These are phyloP conservation scores for Kudoa iwatai DNA, from an alignment of 30 jellyfish, hydroid and myxozoan genomes.

Conservation along the genomic window DNA sequence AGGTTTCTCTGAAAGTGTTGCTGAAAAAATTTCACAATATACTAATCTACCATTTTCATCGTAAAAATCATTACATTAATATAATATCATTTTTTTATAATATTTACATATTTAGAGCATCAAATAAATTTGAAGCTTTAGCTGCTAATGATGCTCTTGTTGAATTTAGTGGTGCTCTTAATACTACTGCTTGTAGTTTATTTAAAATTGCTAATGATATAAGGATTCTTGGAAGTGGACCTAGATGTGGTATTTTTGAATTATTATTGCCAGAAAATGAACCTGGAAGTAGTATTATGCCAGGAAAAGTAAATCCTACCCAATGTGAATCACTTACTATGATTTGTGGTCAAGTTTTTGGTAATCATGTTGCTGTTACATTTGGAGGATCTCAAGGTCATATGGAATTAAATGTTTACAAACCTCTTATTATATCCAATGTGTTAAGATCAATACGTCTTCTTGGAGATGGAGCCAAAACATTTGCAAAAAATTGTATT, in stretches of 20 bases:
- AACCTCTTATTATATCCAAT: constrained; percentile 50
- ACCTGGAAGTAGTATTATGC: constrained; percentile 98
- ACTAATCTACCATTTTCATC: constrained; percentile 50
- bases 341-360: constrained; percentile 94
- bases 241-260: constrained; percentile 79
- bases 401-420: constrained; percentile 50
- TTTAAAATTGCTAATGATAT: constrained; percentile 77
- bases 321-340: constrained; percentile 91
- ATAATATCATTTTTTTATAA: too few species aligned
- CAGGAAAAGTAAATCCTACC: constrained; percentile 92
- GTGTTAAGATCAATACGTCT: constrained; percentile 62
- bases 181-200: constrained; percentile 62
- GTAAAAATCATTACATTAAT: too few species aligned
- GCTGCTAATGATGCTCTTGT: constrained; percentile 98
- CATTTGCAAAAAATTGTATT: constrained; percentile 62
- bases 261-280: constrained; percentile 59
- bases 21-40: constrained; percentile 28
- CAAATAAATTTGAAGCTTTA: constrained; percentile 69
- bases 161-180: constrained; percentile 76
- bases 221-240: constrained; percentile 78
- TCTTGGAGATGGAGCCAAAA: constrained; percentile 65
- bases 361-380: constrained; percentile 64
- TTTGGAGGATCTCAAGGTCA: constrained; percentile 88
- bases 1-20: constrained; percentile 80
- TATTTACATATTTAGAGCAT: too few species aligned